phyloP scores from a whole-genome alignment of 2,888 invertebrate genomes.

The Trisateles emortualis region DNA sequence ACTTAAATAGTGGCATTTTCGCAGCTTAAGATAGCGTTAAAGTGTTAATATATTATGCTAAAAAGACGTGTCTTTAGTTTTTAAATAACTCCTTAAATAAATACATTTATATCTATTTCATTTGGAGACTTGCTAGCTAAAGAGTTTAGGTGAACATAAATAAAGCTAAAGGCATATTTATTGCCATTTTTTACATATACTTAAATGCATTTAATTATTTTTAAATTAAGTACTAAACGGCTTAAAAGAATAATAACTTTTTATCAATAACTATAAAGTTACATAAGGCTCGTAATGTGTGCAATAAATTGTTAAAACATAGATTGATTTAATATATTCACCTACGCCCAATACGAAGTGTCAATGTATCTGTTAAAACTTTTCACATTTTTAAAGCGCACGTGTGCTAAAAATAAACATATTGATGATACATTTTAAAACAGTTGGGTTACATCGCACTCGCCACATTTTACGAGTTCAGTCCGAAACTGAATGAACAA shows the following conservation, averaged over 20 bases:
- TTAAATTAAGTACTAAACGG: too few species aligned
- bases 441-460: constrained; percentile 40
- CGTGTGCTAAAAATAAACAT: constrained; percentile 35
- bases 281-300: too few species aligned
- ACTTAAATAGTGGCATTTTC: constrained; percentile 47
- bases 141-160: too few species aligned
- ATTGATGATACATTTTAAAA: constrained; percentile 41
- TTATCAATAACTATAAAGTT: too few species aligned
- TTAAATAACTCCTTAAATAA: constrained; percentile 24
- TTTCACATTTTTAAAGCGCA: constrained; percentile 19
- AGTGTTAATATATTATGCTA: constrained; percentile 39
- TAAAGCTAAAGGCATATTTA: too few species aligned
- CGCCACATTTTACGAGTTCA: constrained; percentile 42
- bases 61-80: constrained; percentile 15
- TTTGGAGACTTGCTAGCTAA: neutral
- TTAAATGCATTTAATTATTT: too few species aligned
- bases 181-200: too few species aligned
- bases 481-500: constrained; percentile 50
- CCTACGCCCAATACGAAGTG: too few species aligned
- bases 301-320: too few species aligned
- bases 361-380: neutral
- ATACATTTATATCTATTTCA: neutral
- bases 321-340: too few species aligned
- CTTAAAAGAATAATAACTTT: too few species aligned
- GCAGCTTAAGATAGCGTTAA: constrained; percentile 32